These are phyloP conservation scores for Ctenopoma kingsleyae DNA, from an alignment of 2,797 vertebrate species.

Conservation along the genomic window DNA sequence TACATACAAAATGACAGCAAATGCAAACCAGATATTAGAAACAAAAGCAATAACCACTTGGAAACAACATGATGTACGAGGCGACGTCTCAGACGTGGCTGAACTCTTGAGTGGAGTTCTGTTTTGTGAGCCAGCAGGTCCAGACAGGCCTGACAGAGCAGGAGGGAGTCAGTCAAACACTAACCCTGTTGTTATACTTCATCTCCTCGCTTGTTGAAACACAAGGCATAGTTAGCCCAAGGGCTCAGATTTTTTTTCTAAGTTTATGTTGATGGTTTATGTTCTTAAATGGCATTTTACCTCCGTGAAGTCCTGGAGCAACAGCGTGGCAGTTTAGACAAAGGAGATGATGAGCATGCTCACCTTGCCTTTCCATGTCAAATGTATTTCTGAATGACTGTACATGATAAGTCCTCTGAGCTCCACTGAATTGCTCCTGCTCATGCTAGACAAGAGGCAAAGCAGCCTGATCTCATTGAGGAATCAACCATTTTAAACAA, in stretches of 20 bases:
- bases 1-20: constrained; percentile 1
- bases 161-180: constrained; percentile 56
- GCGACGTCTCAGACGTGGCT: constrained; percentile 19
- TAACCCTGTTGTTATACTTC: constrained; percentile 66
- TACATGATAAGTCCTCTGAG: constrained; percentile 37
- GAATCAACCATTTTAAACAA: constrained; percentile 40
- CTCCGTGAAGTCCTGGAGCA: constrained; percentile 46
- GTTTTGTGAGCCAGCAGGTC: constrained; percentile 60
- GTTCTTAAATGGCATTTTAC: constrained; percentile 58
- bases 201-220: constrained; percentile 67
- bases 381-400: constrained; percentile 26
- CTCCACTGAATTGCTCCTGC: constrained; percentile 30
- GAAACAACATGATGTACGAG: not conserved
- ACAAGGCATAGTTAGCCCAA: constrained; percentile 46
- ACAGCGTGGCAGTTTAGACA: constrained; percentile 64
- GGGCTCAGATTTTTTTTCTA: constrained; percentile 35
- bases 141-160: constrained; percentile 50
- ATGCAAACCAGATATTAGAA: constrained; percentile 4
- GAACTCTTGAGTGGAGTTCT: constrained; percentile 32
- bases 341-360: constrained; percentile 53
- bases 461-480: constrained; percentile 19
- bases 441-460: constrained; percentile 34
- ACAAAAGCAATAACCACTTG: not conserved
- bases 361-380: constrained; percentile 33
- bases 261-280: constrained; percentile 76